Base-by-base conservation (phyloP, 2,113 vertebrate species). In the Cettia cetti region DNA sequence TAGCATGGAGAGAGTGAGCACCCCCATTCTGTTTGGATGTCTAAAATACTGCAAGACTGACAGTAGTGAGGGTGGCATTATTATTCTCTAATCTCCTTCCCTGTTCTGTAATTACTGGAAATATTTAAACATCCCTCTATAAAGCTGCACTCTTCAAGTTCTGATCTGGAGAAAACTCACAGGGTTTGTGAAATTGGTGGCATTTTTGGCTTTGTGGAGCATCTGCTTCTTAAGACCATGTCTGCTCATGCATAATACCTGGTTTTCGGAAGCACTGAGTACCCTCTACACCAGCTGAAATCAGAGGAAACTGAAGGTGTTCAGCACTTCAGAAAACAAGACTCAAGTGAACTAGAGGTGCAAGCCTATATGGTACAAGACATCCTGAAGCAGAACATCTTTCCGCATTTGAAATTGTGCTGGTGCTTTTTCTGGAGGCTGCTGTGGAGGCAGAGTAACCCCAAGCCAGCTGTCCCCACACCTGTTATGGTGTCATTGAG, bases 281-380 rank as follows among this genome's bases (percentile, higher is more conserved):
- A 28, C n/a, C 54, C 65, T 89, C 57, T 23, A 33, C 23, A 50
- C 31, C 26, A 49, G 0, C 50, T 76, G 85, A 93, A 90, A 93
- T 89, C 68, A 85, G 69, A 39, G 37, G 53, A 56, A 87, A 26
- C 61, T 53, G 63, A 89, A 79, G 74, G 53, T 77, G 66, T 82
- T 95, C 57, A 75, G 71, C 61, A 59, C 66, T 90, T 85, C 22
- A 92, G 75, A 65, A 80, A 77, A 91, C 1, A 6, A 86, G 60
- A 22, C 31, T 85, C 31, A 37, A 60, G n/a, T 49, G 28, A 85
- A 27, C n/a, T 45, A 39, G 37, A 47, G 52, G 19, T 75, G 39
- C n/a, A n/a, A n/a, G n/a, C n/a, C n/a, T n/a, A 8, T 28, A n/a
- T 47, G 68, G 49, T 69, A 47, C 0, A 0, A 82, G 77, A 21